Evolutionary conservation across 1,140 invertebrate species (phyloP).

Genomic region (Trachymyrmex cornetzi): DNA sequence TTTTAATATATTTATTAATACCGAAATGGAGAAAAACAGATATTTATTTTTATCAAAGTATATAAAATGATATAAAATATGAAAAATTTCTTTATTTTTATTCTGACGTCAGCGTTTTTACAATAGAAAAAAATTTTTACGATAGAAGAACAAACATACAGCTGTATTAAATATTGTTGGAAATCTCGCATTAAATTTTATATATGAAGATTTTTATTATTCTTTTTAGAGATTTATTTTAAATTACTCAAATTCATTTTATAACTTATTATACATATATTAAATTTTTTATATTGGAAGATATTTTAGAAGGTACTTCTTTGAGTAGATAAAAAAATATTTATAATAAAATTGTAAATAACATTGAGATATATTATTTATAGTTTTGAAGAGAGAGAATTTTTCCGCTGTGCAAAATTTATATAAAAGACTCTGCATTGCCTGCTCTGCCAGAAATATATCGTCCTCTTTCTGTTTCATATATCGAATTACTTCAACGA

Average conservation of each 20-base stretch:
- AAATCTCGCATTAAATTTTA: not conserved
- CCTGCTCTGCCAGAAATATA: slow-evolving; percentile 23
- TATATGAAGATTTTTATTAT: not conserved
- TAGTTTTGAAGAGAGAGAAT: not conserved
- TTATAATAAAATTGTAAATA: slow-evolving; percentile 17
- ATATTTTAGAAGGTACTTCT: not conserved
- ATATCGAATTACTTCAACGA: slow-evolving; percentile 54
- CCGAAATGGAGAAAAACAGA: not conserved
- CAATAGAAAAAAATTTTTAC: not conserved
- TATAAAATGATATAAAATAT: not conserved
- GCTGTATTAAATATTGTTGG: not conserved
- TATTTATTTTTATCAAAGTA: not conserved
- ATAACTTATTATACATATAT: not conserved
- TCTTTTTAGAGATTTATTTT: not conserved
- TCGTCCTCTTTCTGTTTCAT: slow-evolving; percentile 29
- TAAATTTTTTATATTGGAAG: not conserved
- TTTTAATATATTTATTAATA: slow-evolving; percentile 12
- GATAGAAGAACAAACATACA: not conserved
- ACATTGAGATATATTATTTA: slow-evolving; percentile 12
- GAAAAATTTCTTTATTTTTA: not conserved
- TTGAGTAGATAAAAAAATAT: slow-evolving; percentile 2
- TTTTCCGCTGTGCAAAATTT: not conserved
- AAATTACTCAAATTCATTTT: not conserved
- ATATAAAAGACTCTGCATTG: slow-evolving; percentile 32
- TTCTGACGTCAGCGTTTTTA: not conserved